Evolutionary conservation across 2,113 vertebrate genomes (phyloP), one percentile per base, ranked within the genome.

Genomic region (Tylochromis polylepis): DNA sequence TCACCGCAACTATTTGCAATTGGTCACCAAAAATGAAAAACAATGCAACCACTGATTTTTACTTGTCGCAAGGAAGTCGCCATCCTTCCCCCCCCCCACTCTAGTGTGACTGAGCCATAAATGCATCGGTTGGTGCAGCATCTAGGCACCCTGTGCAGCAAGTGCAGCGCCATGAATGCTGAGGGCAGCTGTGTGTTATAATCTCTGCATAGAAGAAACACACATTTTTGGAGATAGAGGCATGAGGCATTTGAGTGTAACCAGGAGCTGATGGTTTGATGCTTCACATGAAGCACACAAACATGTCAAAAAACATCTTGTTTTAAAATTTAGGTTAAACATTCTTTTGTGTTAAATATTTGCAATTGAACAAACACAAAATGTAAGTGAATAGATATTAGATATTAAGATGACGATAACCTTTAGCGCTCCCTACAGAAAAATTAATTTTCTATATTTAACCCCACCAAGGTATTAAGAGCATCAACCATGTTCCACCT

Each of bases 81-180:
- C 12, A 0, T 70, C 65, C 38, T 24, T 24, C 24, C 38, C 2
- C 0, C 0, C 0, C 36, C 1, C 38, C 4, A 43, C 41, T 5
- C 41, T 14, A 43, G 41, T 14, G 41, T 43, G 41, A 43, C 41
- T 43, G 41, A 43, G n/a, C 36, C n/a, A 24, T 70, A 0, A 24
- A 70, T 70, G 62, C 36, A 41, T n/a, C 1, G 1, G 65, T 10
- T 72, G 38, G 38, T 46, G 65, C 38, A 72, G 67, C 67, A 72
- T 46, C 5, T 22, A 46, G 22, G 46, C 38, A 46, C 15, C 38
- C 34, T 14, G 27, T 4, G n/a, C 11, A 16, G 57, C 24, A 72
- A 10, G 41, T 11, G 15, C 41, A 72, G 67, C 15, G 9, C 67
- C 67, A 29, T 49, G 41, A 75, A 11, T 29, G 24, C 9, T 20